Evolutionary conservation across 30 jellyfish, hydroid and myxozoan species (phyloP).

Genomic region (Morbakka virulenta): DNA sequence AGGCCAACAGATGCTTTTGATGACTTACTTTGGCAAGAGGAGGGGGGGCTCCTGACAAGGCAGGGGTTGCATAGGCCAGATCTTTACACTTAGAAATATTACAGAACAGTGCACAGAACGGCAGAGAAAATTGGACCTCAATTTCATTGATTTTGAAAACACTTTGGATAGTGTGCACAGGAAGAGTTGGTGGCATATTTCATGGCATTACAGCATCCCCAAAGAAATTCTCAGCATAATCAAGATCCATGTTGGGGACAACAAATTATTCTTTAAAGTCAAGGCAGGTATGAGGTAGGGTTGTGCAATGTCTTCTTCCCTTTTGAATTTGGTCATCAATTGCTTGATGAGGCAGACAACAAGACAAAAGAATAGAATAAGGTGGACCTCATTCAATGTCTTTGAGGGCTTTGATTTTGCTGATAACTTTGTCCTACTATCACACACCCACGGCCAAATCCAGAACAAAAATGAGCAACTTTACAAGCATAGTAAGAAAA

Average conservation of each 20-base stretch:
- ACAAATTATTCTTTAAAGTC: neutral
- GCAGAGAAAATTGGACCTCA: neutral
- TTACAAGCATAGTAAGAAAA: neutral
- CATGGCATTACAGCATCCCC: neutral
- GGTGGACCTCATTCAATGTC: neutral
- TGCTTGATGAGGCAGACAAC: neutral
- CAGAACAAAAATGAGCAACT: neutral
- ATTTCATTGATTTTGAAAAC: neutral
- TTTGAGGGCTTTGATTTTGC: neutral
- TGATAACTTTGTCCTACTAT: neutral
- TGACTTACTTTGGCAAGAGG: neutral
- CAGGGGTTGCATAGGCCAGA: neutral
- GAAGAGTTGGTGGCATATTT: neutral
- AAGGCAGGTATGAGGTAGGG: neutral
- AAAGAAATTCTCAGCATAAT: neutral
- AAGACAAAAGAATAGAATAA: neutral
- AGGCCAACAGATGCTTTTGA: neutral
- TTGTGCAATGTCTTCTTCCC: neutral
- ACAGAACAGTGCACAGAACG: neutral
- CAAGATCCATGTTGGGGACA: neutral
- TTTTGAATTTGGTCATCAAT: neutral
- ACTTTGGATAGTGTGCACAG: neutral
- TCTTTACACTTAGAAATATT: neutral
- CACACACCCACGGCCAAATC: neutral
- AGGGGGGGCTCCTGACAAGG: too few relatives aligned